A percentile compares a stretch with the other conserved stretches of the same genome.
These are phyloP conservation scores for Brachionus rotundiformis DNA, from an alignment of 1,140 invertebrate species.

Conservation along the genomic window DNA sequence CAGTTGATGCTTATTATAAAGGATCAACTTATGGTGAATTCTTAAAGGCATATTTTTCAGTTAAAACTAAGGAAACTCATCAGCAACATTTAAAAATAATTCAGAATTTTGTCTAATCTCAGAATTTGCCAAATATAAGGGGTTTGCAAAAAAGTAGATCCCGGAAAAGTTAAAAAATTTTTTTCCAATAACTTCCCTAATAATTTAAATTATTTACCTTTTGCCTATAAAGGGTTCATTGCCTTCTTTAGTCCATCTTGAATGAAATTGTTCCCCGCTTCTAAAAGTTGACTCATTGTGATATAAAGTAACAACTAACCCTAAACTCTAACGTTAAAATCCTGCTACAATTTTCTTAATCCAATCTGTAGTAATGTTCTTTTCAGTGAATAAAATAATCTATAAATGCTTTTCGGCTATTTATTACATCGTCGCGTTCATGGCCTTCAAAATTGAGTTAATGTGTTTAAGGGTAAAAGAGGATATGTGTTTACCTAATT, in stretches of 20 bases:
- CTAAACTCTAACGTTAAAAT: no score
- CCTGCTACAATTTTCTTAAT: neutral
- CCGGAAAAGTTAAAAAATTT: neutral
- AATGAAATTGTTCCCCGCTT: conserved; percentile 19
- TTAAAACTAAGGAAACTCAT: no score
- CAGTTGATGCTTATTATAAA: no score
- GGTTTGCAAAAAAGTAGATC: neutral
- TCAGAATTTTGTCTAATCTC: no score
- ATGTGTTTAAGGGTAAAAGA: no score
- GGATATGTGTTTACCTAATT: conserved; percentile 5
- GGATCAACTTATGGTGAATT: no score
- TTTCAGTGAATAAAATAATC: conserved; percentile 32
- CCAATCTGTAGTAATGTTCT: conserved; percentile 20
- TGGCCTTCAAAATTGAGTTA: conserved; percentile 9
- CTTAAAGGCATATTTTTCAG: no score
- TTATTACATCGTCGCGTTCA: conserved; percentile 17
- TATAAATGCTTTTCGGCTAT: neutral
- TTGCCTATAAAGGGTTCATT: neutral
- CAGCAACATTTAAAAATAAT: no score
- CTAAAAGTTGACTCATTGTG: neutral
- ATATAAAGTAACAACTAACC: neutral
- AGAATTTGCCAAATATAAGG: no score
- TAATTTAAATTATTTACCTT: no score
- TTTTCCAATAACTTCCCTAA: no score
- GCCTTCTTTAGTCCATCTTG: neutral